Evolutionary conservation across 2,888 invertebrate species (phyloP).

Genomic region (Empis livida): DNA sequence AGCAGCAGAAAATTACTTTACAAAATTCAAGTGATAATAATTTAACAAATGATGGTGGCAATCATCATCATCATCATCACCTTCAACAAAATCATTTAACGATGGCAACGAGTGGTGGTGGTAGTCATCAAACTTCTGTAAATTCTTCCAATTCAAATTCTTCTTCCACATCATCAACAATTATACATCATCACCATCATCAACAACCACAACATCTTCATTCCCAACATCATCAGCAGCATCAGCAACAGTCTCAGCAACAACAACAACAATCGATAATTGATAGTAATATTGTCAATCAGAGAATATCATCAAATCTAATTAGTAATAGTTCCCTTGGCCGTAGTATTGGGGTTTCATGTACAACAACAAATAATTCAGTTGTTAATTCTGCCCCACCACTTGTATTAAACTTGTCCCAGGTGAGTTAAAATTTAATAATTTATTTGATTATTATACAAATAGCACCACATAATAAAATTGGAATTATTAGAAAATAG

Average conservation of each 20-base stretch:
- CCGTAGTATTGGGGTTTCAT: background rate
- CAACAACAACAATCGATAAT: constrained; percentile 31
- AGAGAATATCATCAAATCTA: constrained; percentile 32
- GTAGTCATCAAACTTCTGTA: background rate
- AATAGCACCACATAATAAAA: no score
- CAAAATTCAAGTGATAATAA: constrained; percentile 19
- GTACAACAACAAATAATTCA: constrained; percentile 19
- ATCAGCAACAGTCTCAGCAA: constrained; percentile 11
- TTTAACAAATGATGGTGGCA: constrained; percentile 16
- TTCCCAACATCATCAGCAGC: constrained; percentile 13
- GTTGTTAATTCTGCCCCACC: constrained; percentile 37
- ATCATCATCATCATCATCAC: constrained; percentile 9
- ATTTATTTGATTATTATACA: no score
- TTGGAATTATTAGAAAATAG: background rate
- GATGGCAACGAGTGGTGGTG: constrained; percentile 6
- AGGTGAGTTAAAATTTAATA: constrained; percentile 23
- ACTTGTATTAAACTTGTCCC: constrained; percentile 68
- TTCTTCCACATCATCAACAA: constrained; percentile 9
- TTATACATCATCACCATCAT: constrained; percentile 16
- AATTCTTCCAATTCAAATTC: background rate
- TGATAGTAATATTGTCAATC: constrained; percentile 39
- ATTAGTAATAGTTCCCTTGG: constrained; percentile 16
- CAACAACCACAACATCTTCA: constrained; percentile 18
- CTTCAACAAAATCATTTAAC: constrained; percentile 19
- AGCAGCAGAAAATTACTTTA: constrained; percentile 18